Base-by-base conservation (phyloP, 2,797 vertebrate species). In the Xenops minutus region DNA sequence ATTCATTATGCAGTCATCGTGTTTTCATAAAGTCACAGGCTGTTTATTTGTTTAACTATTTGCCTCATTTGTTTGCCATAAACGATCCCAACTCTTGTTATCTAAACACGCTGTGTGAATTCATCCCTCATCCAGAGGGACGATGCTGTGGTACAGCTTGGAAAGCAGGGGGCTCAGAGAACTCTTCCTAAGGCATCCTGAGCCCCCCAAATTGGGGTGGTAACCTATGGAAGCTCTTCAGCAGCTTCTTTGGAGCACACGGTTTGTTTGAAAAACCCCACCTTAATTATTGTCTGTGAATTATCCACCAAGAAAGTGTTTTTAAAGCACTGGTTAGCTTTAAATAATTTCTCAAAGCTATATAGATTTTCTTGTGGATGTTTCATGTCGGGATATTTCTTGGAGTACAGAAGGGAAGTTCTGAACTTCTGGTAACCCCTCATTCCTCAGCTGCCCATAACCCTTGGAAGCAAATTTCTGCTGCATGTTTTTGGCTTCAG, bases 21-120 rank as follows among this genome's bases (percentile, higher is more conserved):
- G 46, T 59, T 85, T 85, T 46, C 68, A 51, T 30, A 59, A 52
- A 91, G 32, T 64, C 73, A 51, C 8, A 34, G 66, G 14, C 36
- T 93, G 66, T 66, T 87, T 85, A 66, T 92, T 95, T 93, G 84
- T 90, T 93, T 89, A 88, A 93, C 78, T 68, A 83, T 93, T 92
- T 85, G 82, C 78, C 79, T 94, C 15, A 1, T 88, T 94, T 73
- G 64, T 91, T 92, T 84, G 55, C 10, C 39, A 37, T 13, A 85
- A 80, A 67, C 19, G 52, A 78, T 85, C 74, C 52, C 64, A 64
- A 8, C 62, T 58, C 82, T 75, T 78, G 46, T 76, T 80, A 92
- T 74, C 67, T 54, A 26, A 77, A 74, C 61, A 58, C 0, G 0
- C 44, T 64, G 21, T 51, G 78, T 67, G 77, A 87, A 91, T 83